These are phyloP conservation scores for Hyperoplus lanceolatus DNA, from an alignment of 2,797 vertebrate genomes.

Conservation along the genomic window DNA sequence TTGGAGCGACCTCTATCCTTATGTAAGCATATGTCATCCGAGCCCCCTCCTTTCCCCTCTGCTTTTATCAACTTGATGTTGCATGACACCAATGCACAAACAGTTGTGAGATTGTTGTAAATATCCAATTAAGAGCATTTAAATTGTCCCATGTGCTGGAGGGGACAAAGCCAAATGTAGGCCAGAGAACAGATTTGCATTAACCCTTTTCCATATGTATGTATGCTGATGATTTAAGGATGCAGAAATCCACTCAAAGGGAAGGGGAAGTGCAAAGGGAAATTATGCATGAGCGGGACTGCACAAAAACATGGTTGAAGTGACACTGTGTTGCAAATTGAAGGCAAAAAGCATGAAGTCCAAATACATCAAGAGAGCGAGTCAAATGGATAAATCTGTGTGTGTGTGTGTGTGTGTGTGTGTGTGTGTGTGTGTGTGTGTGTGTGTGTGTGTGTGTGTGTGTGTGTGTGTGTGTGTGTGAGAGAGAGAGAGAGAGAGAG, in stretches of 20 bases:
- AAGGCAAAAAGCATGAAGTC: constrained; percentile 73
- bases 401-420: constrained; percentile 22
- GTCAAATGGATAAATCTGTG: constrained; percentile 53
- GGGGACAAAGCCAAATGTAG: constrained; percentile 72
- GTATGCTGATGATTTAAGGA: constrained; percentile 72
- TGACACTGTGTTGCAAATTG: constrained; percentile 71
- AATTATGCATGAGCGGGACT: constrained; percentile 59
- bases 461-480: no score
- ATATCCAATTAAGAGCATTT: constrained; percentile 65
- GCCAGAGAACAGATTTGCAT: constrained; percentile 79
- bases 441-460: constrained; percentile 10
- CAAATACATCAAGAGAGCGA: constrained; percentile 69
- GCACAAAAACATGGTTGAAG: constrained; percentile 79
- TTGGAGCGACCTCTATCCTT: background rate
- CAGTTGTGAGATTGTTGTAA: constrained; percentile 79
- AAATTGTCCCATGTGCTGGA: constrained; percentile 57
- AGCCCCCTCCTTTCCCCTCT: constrained; percentile 36
- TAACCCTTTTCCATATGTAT: constrained; percentile 77
- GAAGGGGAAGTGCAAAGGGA: constrained; percentile 64
- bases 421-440: constrained; percentile 27
- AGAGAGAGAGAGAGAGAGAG: no score
- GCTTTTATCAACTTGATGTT: constrained; percentile 14
- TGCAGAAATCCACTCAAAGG: constrained; percentile 71
- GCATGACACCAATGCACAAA: constrained; percentile 22
- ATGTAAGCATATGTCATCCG: no score